phyloP scores from a whole-genome alignment of 2,113 vertebrate species.

The Phoenicopterus ruber region DNA sequence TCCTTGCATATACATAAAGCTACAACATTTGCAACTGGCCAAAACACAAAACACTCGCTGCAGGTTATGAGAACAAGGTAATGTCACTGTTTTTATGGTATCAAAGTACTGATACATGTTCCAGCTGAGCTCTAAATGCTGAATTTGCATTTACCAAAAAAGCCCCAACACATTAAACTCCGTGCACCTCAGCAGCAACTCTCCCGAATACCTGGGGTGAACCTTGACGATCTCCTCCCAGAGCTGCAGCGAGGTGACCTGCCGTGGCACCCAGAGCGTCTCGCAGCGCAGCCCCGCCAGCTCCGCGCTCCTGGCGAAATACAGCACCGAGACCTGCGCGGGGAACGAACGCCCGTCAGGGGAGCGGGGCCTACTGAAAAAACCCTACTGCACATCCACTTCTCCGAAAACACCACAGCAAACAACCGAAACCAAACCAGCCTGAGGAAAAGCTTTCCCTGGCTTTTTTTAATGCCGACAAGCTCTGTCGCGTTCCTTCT shows the following conservation, averaged over 20 bases:
- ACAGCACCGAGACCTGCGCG: constrained; percentile 78
- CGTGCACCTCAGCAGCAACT: accelerated
- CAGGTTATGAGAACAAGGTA: background rate
- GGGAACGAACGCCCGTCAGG: background rate
- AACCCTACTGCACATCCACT: background rate
- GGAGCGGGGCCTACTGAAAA: background rate
- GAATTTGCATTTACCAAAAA: too few species aligned
- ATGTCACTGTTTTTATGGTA: accelerated
- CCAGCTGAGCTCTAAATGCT: accelerated
- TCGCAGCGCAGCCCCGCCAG: constrained; percentile 83
- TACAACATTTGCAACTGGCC: background rate
- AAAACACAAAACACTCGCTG: background rate
- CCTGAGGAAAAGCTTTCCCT: background rate
- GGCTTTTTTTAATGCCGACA: background rate
- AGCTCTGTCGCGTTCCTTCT: background rate
- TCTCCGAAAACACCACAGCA: background rate
- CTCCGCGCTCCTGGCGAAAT: constrained; percentile 91
- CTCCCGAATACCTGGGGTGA: constrained; percentile 81
- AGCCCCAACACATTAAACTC: accelerated
- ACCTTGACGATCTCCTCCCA: constrained; percentile 83
- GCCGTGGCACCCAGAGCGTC: constrained; percentile 73
- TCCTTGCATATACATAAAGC: accelerated
- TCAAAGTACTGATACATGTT: accelerated
- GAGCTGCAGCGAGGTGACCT: constrained; percentile 79
- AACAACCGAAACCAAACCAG: background rate